A percentile compares a stretch with the other conserved stretches of the same genome.
Evolutionary conservation across 1,140 invertebrate genomes (phyloP).

Genomic region (Lepidurus arcticus): DNA sequence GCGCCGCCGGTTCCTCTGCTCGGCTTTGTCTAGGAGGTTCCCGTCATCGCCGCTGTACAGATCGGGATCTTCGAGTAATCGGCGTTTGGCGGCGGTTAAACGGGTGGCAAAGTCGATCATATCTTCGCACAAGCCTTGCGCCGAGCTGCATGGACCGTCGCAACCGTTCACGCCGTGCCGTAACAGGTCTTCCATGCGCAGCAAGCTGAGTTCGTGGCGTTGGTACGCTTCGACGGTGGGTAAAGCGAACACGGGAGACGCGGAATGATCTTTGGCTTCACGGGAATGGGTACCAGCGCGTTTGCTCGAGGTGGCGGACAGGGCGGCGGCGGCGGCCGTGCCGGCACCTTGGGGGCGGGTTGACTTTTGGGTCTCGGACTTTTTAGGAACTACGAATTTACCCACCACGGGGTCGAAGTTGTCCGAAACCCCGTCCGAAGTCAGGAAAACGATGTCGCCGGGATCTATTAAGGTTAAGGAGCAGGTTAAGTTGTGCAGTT

Average conservation of each 20-base stretch:
- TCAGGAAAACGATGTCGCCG: constrained; percentile 82
- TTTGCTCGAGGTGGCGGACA: neutral
- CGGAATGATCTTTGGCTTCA: constrained; percentile 32
- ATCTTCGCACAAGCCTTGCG: constrained; percentile 63
- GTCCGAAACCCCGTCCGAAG: constrained; percentile 86
- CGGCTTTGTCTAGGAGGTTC: constrained; percentile 48
- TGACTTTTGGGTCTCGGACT: constrained; percentile 37
- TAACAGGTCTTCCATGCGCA: constrained; percentile 75
- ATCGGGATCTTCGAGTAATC: constrained; percentile 72
- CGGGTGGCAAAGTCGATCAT: constrained; percentile 68
- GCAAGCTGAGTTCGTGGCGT: constrained; percentile 67
- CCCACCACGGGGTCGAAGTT: constrained; percentile 93
- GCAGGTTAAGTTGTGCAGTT: constrained; percentile 83
- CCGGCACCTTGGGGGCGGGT: constrained; percentile 24
- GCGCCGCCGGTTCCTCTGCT: constrained; percentile 60
- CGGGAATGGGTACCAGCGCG: neutral
- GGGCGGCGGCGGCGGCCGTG: neutral
- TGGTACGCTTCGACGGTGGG: constrained; percentile 73
- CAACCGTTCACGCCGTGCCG: constrained; percentile 58
- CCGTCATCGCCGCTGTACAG: constrained; percentile 59
- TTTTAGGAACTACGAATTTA: constrained; percentile 69
- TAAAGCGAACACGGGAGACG: constrained; percentile 47
- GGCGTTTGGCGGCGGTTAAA: constrained; percentile 58
- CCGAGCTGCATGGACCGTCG: constrained; percentile 52
- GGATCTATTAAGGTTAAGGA: constrained; percentile 76